Percentiles rank a stretch among this genome's conserved stretches.
These are phyloP conservation scores for Crocodylus rhombifer DNA, from an alignment of 2,797 vertebrate genomes.

Conservation along the genomic window DNA sequence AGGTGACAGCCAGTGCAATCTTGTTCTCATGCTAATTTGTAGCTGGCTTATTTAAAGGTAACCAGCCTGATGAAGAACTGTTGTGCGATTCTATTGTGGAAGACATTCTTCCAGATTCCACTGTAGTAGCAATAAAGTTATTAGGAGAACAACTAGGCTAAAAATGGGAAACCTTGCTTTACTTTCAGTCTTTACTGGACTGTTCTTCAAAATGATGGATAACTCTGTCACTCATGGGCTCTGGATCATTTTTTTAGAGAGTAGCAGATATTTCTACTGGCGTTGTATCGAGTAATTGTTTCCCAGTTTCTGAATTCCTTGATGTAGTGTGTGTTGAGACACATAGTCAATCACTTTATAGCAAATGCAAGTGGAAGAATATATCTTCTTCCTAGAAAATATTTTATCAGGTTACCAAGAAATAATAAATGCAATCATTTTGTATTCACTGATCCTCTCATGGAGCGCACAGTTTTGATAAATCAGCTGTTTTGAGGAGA, in stretches of 20 bases:
- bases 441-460: neutral
- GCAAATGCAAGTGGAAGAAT: neutral
- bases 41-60: neutral
- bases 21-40: neutral
- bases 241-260: neutral
- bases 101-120: neutral
- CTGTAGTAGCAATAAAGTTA: neutral
- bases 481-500: neutral
- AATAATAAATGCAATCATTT: neutral
- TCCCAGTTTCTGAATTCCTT: neutral
- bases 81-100: neutral
- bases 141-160: neutral
- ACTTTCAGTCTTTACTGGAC: neutral
- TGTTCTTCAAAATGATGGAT: neutral
- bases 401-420: neutral
- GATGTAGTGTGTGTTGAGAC: neutral
- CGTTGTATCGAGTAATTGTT: neutral
- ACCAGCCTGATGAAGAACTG: neutral
- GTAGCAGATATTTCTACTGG: neutral
- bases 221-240: neutral
- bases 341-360: neutral
- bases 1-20: neutral
- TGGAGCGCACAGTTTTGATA: neutral
- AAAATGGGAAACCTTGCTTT: neutral
- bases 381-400: neutral